Base-by-base conservation (phyloP, 1,140 invertebrate species). In the Hycleus phaleratus region DNA sequence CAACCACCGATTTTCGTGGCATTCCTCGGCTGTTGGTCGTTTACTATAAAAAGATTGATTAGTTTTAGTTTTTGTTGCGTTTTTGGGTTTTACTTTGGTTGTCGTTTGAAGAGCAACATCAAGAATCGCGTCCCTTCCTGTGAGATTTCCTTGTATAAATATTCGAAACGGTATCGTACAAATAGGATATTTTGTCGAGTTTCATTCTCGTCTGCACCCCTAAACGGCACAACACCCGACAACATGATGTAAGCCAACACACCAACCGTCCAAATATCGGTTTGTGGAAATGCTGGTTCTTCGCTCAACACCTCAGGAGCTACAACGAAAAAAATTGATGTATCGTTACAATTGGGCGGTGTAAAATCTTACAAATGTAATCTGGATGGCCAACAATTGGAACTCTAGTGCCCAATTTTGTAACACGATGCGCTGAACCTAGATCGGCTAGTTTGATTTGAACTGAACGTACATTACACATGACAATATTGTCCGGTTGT, bases 401-500 rank as follows among this genome's bases (percentile, higher is more conserved):
- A 38, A 93, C 85, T 54, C 81, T 78, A 0, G 83, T 83, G 2
- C 91, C 91, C 26, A 91, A 69, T 72, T 89, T 91, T 7, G 83
- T 86, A 1, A 95, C 87, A 66, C 80, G 82, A 57, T 88, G 85
- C 0, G 93, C 86, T 1, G 86, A 85, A 0, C 91, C 92, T 69
- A 98, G 90, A 72, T 98, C 95, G 1, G 93, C 83, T 9, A 99
- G 74, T 76, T 98, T 98, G 2, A 98, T 81, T 71, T 91, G 87
- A 4, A 93, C 82, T 18, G 87, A 86, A 62, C 90, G 80, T 3
- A 93, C 84, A 0, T 89, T 89, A 1, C 87, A 85, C 87, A 98
- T 94, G 0, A 98, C 91, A n/a, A 98, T 81, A 72, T 97, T 98
- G 66, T 95, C 93, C 0, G 96, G 96, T 72, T 98, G 93, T 11